phyloP scores from a whole-genome alignment of 2,113 vertebrate species.

The Gasterosteus nipponicus region DNA sequence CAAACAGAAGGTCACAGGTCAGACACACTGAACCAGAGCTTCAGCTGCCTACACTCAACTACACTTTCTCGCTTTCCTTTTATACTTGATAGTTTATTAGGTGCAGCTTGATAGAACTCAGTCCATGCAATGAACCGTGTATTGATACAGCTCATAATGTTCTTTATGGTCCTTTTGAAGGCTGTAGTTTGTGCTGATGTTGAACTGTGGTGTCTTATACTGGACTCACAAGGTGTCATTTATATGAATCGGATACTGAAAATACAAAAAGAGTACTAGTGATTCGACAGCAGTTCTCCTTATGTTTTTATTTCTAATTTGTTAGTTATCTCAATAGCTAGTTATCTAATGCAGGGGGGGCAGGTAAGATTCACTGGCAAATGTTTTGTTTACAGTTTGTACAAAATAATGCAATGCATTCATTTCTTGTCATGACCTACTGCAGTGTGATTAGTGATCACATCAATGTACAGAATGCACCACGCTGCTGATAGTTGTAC shows the following conservation, averaged over 20 bases:
- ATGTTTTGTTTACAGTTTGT: background rate
- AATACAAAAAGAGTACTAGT: background rate
- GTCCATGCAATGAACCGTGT: background rate
- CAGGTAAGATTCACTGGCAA: background rate
- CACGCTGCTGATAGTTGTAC: background rate
- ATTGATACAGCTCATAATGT: background rate
- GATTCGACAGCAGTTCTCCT: background rate
- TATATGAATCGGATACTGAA: background rate
- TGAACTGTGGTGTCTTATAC: background rate
- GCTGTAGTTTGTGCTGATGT: background rate
- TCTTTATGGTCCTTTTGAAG: background rate
- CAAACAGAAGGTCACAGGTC: conserved; percentile 1
- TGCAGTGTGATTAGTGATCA: background rate
- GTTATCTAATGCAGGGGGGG: background rate
- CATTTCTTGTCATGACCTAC: background rate
- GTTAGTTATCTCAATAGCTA: background rate
- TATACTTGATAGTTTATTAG: background rate
- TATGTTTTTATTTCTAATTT: too few species aligned
- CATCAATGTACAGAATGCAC: background rate
- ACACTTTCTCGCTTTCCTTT: background rate
- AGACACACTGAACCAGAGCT: background rate
- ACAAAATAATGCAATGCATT: background rate
- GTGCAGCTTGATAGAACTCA: background rate
- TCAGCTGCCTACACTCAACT: background rate
- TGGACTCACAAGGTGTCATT: background rate